These are phyloP conservation scores for Odontamblyopus rebecca DNA, from an alignment of 2,797 vertebrate species.

Conservation along the genomic window DNA sequence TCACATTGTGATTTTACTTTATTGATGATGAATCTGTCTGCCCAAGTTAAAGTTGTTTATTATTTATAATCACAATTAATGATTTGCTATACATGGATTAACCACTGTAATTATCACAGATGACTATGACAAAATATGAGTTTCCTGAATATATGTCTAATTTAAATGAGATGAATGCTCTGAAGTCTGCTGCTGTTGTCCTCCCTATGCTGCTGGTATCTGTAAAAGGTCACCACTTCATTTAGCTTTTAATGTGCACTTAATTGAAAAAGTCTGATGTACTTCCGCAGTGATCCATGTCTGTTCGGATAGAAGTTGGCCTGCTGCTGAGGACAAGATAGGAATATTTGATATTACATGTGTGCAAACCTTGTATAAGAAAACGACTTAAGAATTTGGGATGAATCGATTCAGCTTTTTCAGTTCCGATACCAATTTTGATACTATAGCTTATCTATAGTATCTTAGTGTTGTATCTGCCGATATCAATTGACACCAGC, in stretches of 20 bases:
- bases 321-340: constrained; percentile 19
- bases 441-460: too few species aligned
- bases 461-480: too few species aligned
- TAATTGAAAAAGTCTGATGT: constrained; percentile 74
- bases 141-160: constrained; percentile 24
- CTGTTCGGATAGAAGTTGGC: constrained; percentile 53
- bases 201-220: constrained; percentile 62
- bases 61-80: neutral
- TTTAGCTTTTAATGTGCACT: constrained; percentile 73
- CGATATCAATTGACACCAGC: too few species aligned
- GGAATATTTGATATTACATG: neutral
- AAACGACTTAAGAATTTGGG: too few species aligned
- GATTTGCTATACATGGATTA: neutral
- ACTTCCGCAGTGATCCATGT: constrained; percentile 72
- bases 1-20: neutral
- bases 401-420: too few species aligned
- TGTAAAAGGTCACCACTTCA: constrained; percentile 71
- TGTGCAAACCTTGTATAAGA: neutral
- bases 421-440: too few species aligned
- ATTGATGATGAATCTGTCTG: neutral
- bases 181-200: constrained; percentile 51
- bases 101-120: neutral
- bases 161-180: constrained; percentile 54
- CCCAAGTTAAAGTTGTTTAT: neutral
- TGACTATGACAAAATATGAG: constrained; percentile 8